A percentile compares a stretch with the other conserved stretches of the same genome.
Evolutionary conservation across 2,888 invertebrate genomes (phyloP).

Genomic region (Phaonia tiefii): DNA sequence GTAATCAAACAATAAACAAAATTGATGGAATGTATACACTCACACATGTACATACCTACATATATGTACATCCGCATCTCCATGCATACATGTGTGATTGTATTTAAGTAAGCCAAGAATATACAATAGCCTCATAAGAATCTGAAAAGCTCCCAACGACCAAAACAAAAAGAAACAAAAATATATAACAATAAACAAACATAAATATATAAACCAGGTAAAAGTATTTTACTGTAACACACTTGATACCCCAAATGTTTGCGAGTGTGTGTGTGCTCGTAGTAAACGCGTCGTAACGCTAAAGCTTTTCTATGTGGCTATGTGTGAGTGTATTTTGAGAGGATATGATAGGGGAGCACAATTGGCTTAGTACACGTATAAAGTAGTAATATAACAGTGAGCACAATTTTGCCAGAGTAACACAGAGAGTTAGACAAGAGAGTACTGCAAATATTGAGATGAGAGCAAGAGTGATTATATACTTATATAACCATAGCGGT

Average conservation of each 20-base stretch:
- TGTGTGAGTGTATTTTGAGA: too few relatives aligned
- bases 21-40: conserved; percentile 2
- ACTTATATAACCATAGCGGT: too few relatives aligned
- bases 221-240: conserved; percentile 24
- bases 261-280: neutral
- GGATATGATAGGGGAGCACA: conserved; percentile 15
- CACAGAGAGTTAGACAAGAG: neutral
- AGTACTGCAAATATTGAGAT: neutral
- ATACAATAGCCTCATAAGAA: conserved; percentile 42
- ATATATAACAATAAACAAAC: conserved; percentile 58
- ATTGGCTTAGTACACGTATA: neutral
- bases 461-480: neutral
- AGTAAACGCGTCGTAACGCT: too few relatives aligned
- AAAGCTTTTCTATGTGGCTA: too few relatives aligned
- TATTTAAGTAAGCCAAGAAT: conserved; percentile 46
- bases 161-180: conserved; percentile 17
- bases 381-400: too few relatives aligned
- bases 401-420: neutral
- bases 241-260: conserved; percentile 7
- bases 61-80: too few relatives aligned
- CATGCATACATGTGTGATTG: conserved; percentile 3
- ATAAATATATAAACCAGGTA: conserved; percentile 53
- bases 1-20: too few relatives aligned
- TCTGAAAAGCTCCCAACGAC: conserved; percentile 53
- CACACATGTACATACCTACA: conserved; percentile 11